phyloP scores from a whole-genome alignment of 1,140 invertebrate species.

The Sycophaga agraensis region DNA sequence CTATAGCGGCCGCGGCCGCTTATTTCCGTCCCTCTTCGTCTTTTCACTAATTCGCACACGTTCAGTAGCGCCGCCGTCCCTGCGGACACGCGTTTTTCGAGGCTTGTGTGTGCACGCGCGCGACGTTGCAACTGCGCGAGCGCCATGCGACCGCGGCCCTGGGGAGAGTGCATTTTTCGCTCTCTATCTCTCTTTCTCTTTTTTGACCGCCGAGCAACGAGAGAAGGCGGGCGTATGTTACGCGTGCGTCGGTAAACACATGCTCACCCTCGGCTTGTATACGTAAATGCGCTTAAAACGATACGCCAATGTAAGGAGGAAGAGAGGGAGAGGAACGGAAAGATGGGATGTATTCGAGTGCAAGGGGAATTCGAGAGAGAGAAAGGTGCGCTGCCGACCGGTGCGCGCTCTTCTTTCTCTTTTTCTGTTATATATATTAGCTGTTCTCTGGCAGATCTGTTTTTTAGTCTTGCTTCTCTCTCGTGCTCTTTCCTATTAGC shows the following conservation, averaged over 20 bases:
- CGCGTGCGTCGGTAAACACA: no score
- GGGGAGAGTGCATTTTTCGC: no score
- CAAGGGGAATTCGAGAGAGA: no score
- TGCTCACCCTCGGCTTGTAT: background rate
- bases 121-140: background rate
- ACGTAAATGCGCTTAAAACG: background rate
- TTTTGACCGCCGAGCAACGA: background rate
- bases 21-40: constrained; percentile 10
- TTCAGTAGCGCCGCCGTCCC: background rate
- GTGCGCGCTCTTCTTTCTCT: no score
- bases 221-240: background rate
- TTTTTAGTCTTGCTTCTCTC: no score
- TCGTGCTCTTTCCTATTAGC: no score
- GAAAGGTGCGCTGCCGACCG: no score
- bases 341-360: background rate
- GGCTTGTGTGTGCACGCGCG: background rate
- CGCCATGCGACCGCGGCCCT: no score
- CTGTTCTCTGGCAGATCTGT: no score
- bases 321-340: background rate
- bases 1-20: background rate
- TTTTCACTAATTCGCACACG: background rate
- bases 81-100: background rate
- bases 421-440: no score
- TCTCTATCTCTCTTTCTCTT: background rate
- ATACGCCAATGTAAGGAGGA: background rate